phyloP scores from a whole-genome alignment of 2,888 invertebrate genomes.

The Lycaena phlaeas region DNA sequence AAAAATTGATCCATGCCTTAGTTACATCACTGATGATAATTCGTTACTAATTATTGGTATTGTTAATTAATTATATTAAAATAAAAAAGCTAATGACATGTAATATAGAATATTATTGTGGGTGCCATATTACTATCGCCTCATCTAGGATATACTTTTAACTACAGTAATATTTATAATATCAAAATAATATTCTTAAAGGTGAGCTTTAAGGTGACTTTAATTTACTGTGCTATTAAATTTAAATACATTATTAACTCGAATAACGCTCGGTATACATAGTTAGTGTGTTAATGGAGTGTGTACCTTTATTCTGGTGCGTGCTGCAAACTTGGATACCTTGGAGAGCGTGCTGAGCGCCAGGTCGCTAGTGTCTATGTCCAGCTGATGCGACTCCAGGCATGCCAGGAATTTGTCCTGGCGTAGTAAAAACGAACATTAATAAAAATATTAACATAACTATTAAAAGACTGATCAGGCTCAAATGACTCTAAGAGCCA shows the following conservation, averaged over 20 bases:
- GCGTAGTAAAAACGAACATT: too few relatives aligned
- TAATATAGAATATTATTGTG: slow-evolving; percentile 1
- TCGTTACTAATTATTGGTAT: slow-evolving; percentile 8
- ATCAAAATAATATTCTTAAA: too few relatives aligned
- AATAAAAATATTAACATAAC: too few relatives aligned
- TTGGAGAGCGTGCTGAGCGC: slow-evolving; percentile 90
- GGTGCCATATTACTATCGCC: neutral
- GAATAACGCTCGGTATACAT: too few relatives aligned
- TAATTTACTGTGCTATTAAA: too few relatives aligned
- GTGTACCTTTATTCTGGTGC: slow-evolving; percentile 83
- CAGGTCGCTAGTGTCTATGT: slow-evolving; percentile 91
- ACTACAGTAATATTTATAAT: too few relatives aligned
- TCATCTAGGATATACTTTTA: too few relatives aligned
- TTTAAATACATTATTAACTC: too few relatives aligned
- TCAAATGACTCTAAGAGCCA: too few relatives aligned
- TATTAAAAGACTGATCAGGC: too few relatives aligned
- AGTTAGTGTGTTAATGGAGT: neutral
- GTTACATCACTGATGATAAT: slow-evolving; percentile 30
- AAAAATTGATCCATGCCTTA: slow-evolving; percentile 45
- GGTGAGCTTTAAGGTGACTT: too few relatives aligned
- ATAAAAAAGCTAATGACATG: neutral
- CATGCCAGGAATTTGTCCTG: slow-evolving; percentile 87
- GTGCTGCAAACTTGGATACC: slow-evolving; percentile 90
- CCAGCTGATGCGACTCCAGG: slow-evolving; percentile 85
- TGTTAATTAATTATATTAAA: slow-evolving; percentile 32